Conservation (phyloP, 2,113 vertebrate species). For the Tetrao urogallus region DNA sequence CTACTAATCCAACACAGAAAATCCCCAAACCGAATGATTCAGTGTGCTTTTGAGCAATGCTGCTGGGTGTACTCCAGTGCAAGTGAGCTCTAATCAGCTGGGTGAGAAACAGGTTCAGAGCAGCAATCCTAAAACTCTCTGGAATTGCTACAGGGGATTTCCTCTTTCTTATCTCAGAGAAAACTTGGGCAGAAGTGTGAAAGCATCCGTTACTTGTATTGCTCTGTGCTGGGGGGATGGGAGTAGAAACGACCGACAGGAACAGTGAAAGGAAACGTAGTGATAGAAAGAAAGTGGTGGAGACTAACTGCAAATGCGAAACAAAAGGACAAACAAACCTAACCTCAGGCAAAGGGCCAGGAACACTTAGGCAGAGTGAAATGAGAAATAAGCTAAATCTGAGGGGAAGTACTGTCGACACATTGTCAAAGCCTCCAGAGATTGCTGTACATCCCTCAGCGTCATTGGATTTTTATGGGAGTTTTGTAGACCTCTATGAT, state of each 20-base stretch:
- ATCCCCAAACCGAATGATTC: constrained; percentile 1
- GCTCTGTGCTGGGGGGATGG: background rate
- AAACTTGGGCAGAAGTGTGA: background rate
- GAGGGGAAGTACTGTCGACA: background rate
- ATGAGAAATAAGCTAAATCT: background rate
- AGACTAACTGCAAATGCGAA: background rate
- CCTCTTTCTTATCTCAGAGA: background rate
- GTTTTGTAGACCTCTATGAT: background rate
- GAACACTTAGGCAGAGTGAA: background rate
- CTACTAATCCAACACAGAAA: background rate
- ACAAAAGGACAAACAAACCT: background rate
- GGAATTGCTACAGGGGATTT: background rate
- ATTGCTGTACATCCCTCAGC: background rate
- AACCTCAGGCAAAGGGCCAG: background rate
- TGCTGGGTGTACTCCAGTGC: background rate
- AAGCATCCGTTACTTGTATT: background rate
- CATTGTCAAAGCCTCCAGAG: background rate
- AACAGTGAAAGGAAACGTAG: background rate
- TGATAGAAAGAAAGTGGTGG: background rate
- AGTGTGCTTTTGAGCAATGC: background rate
- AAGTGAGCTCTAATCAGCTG: background rate
- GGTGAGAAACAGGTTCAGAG: background rate
- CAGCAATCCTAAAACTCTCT: background rate
- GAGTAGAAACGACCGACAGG: background rate
- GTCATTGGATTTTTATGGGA: background rate